Conservation (phyloP, 1,140 invertebrate species). For the Pseudomyrmex sp. region DNA sequence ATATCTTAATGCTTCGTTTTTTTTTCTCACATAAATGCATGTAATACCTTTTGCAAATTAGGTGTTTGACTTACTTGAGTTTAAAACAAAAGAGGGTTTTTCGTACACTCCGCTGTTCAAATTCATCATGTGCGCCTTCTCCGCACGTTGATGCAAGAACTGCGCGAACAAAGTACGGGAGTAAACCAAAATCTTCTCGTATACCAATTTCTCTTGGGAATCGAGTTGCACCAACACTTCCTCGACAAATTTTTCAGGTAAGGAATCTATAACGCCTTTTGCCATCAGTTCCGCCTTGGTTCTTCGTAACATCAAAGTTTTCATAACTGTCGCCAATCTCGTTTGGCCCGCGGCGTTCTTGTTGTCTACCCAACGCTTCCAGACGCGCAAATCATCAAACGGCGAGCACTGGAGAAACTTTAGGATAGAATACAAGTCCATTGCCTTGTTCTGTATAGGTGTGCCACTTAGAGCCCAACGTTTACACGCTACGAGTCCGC, state of each 20-base stretch:
- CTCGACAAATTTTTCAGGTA: conserved; percentile 89
- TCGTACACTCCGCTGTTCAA: conserved; percentile 73
- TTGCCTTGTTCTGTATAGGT: conserved; percentile 97
- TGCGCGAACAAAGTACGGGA: conserved; percentile 91
- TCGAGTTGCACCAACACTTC: conserved; percentile 87
- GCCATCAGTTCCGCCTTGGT: conserved; percentile 92
- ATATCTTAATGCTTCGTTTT: conserved; percentile 13
- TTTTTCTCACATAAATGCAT: not conserved
- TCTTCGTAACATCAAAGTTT: conserved; percentile 92
- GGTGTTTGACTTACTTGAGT: conserved; percentile 59
- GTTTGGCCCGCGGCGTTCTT: conserved; percentile 90
- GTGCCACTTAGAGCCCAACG: conserved; percentile 97
- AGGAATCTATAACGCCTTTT: conserved; percentile 85
- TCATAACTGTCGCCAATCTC: conserved; percentile 92
- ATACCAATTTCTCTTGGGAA: conserved; percentile 91
- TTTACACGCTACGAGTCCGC: conserved; percentile 86
- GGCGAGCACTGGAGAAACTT: conserved; percentile 94
- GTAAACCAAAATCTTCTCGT: conserved; percentile 90
- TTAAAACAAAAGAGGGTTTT: conserved; percentile 54
- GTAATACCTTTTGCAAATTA: not conserved
- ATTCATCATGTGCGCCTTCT: conserved; percentile 85
- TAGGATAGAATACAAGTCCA: conserved; percentile 94
- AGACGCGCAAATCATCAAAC: conserved; percentile 92
- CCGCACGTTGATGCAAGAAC: conserved; percentile 90
- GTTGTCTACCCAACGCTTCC: conserved; percentile 90